Conservation (phyloP, 2,797 vertebrate genomes). For the Linurgus olivaceus region DNA sequence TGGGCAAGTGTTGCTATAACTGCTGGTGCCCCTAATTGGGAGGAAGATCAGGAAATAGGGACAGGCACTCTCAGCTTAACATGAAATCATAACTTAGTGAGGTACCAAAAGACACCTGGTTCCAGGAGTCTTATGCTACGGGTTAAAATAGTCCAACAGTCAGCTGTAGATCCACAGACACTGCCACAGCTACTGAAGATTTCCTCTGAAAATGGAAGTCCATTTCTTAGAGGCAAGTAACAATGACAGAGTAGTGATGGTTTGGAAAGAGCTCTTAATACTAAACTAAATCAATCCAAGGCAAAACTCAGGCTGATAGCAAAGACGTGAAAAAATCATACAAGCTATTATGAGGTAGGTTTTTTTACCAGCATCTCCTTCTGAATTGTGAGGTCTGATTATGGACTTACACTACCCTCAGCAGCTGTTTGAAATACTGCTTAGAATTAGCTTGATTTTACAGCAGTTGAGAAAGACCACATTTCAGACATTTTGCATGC, state of each 20-base stretch:
- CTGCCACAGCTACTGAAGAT: not conserved
- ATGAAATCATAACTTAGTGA: not conserved
- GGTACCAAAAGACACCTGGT: not conserved
- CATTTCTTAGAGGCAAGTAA: not conserved
- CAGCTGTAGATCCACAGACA: not conserved
- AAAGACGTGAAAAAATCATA: not conserved
- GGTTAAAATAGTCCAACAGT: not conserved
- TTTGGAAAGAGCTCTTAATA: not conserved
- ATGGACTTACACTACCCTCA: not conserved
- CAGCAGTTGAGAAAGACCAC: not conserved
- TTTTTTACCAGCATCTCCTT: not conserved
- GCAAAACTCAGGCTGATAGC: not conserved
- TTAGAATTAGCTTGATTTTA: not conserved
- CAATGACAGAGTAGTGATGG: not conserved
- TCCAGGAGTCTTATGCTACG: not conserved
- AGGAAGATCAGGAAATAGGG: not conserved
- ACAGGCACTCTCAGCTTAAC: not conserved
- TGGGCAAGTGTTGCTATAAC: not conserved
- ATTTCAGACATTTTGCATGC: not conserved
- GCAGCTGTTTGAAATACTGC: not conserved
- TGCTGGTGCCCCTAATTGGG: fast-evolving
- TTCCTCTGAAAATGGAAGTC: not conserved
- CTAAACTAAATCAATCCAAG: not conserved
- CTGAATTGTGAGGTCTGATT: not conserved
- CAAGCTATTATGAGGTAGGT: fast-evolving